Evolutionary conservation across 2,888 invertebrate species (phyloP).

Genomic region (Torymus aiolomorphi): DNA sequence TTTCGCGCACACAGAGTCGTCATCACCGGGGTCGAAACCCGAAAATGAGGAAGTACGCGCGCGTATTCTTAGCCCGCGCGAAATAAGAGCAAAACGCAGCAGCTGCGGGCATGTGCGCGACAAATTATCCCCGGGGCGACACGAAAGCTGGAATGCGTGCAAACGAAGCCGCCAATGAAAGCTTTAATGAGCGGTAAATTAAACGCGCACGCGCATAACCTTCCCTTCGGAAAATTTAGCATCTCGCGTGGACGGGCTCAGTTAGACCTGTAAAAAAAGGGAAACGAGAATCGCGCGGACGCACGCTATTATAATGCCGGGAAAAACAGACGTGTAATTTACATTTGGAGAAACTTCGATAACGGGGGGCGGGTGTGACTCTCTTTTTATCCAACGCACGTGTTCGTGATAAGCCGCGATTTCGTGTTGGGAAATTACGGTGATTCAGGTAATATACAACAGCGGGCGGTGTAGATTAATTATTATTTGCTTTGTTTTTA

Average conservation of each 20-base stretch:
- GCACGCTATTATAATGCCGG: constrained; percentile 13
- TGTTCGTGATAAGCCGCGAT: constrained; percentile 12
- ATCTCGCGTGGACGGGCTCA: constrained; percentile 7
- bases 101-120: too few relatives aligned
- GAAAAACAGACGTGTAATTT: constrained; percentile 14
- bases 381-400: background rate
- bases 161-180: constrained; percentile 8
- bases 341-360: constrained; percentile 13
- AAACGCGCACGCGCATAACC: background rate
- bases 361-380: background rate
- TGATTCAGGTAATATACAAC: background rate
- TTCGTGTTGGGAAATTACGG: background rate
- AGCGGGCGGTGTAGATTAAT: too few relatives aligned
- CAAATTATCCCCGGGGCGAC: too few relatives aligned
- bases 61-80: too few relatives aligned
- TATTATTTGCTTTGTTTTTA: too few relatives aligned
- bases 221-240: constrained; percentile 28
- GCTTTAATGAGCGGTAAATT: constrained; percentile 30
- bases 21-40: background rate
- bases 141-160: too few relatives aligned
- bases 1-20: too few relatives aligned
- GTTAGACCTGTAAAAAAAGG: constrained; percentile 1
- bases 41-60: background rate
- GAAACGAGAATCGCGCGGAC: background rate
- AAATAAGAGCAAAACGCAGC: too few relatives aligned